Percentiles rank a stretch among this genome's conserved stretches.
Conservation (phyloP, 1,140 invertebrate species). For the Ceratosolen fusciceps region DNA sequence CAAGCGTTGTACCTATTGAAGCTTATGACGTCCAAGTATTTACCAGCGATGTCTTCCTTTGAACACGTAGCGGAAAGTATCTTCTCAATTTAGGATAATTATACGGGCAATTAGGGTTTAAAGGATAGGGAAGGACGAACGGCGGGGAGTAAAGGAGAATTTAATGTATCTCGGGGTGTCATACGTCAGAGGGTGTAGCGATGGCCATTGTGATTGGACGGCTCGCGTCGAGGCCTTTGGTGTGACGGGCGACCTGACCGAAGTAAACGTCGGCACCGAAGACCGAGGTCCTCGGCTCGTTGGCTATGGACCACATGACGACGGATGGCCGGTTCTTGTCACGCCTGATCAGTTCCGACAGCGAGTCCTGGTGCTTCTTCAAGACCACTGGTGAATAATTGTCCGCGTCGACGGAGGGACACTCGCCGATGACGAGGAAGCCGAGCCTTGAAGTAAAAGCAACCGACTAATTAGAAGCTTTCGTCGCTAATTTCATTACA, state of each 20-base stretch:
- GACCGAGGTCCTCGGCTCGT: constrained; percentile 86
- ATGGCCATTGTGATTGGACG: constrained; percentile 85
- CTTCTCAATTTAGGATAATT: no score
- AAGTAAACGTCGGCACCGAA: constrained; percentile 85
- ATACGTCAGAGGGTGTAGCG: constrained; percentile 66
- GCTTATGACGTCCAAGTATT: constrained; percentile 88
- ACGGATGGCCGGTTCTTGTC: constrained; percentile 96
- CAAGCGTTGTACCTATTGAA: constrained; percentile 96
- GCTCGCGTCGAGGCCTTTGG: constrained; percentile 80
- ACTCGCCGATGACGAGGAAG: constrained; percentile 96
- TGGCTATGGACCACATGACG: constrained; percentile 97
- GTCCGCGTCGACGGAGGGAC: constrained; percentile 93
- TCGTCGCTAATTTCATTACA: no score
- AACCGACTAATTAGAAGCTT: no score
- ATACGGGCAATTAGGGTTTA: no score
- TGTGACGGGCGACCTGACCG: constrained; percentile 81
- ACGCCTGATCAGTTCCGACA: constrained; percentile 87
- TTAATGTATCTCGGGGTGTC: constrained; percentile 56
- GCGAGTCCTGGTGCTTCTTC: constrained; percentile 84
- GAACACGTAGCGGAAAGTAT: constrained; percentile 12
- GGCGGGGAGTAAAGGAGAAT: background rate
- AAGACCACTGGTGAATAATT: constrained; percentile 77
- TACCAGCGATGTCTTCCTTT: constrained; percentile 64
- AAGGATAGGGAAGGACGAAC: no score
- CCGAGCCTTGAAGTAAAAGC: constrained; percentile 75